Conservation (phyloP, 2,797 vertebrate genomes). For the Semaprochilodus insignis region DNA sequence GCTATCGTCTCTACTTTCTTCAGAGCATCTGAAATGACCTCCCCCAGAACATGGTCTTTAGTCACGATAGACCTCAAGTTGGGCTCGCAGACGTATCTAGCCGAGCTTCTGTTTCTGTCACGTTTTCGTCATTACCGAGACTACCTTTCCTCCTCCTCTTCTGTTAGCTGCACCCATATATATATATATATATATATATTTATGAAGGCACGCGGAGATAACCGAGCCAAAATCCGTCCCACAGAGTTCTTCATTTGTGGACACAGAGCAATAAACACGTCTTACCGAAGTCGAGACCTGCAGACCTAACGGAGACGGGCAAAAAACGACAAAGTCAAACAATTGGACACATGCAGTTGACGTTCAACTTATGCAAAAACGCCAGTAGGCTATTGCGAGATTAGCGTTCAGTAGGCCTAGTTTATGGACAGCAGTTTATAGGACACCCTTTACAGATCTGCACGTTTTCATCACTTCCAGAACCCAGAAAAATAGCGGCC, state of each 20-base stretch:
- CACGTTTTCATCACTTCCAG: conserved; percentile 99
- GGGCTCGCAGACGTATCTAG: conserved; percentile 65
- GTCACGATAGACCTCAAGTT: conserved; percentile 69
- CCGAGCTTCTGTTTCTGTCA: conserved; percentile 60
- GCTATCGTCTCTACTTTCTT: not conserved
- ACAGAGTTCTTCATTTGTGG: conserved; percentile 79
- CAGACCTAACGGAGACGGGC: conserved; percentile 77
- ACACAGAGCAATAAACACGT: conserved; percentile 86
- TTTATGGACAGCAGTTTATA: conserved; percentile 92
- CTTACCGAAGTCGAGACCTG: conserved; percentile 77
- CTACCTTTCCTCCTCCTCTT: conserved; percentile 80
- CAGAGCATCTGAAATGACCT: conserved; percentile 13
- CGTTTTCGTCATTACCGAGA: conserved; percentile 70
- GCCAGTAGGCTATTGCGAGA: conserved; percentile 83
- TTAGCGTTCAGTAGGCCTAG: conserved; percentile 80
- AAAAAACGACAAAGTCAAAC: conserved; percentile 67
- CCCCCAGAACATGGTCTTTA: not conserved
- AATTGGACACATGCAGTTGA: conserved; percentile 84
- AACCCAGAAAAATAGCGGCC: conserved; percentile 80
- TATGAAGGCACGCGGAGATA: conserved; percentile 76
- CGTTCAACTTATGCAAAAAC: conserved; percentile 85
- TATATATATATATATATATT: conserved; percentile 2
- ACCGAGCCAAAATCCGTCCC: conserved; percentile 73
- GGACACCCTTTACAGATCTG: conserved; percentile 97
- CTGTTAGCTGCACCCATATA: conserved; percentile 70